Percentiles rank a stretch among this genome's conserved stretches.
Conservation (phyloP, 2,113 vertebrate genomes). For the Carassius gibelio region DNA sequence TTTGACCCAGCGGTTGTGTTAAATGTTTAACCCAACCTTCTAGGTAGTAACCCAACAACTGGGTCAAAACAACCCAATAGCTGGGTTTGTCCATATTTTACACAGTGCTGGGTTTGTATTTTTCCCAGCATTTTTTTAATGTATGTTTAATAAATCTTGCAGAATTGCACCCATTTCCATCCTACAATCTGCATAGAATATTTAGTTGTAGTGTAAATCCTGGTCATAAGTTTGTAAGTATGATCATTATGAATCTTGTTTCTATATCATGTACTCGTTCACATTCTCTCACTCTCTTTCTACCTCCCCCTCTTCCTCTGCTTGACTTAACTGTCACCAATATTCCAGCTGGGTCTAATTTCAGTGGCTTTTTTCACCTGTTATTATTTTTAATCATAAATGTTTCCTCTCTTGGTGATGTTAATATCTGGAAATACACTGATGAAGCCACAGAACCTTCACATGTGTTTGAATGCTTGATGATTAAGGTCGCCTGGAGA, state of each 20-base stretch:
- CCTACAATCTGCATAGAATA: neutral
- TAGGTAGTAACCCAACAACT: too few relatives aligned
- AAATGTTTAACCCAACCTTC: too few relatives aligned
- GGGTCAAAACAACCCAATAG: too few relatives aligned
- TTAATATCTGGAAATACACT: conserved; percentile 68
- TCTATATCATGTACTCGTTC: neutral
- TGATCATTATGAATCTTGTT: neutral
- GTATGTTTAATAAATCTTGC: neutral
- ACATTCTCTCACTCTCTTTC: neutral
- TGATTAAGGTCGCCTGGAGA: conserved; percentile 63
- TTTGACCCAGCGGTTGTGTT: too few relatives aligned
- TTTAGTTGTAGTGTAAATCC: neutral
- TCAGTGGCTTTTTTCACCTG: conserved; percentile 48
- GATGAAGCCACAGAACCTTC: conserved; percentile 59
- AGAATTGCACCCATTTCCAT: neutral
- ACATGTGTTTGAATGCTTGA: conserved; percentile 62
- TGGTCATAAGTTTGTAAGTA: neutral
- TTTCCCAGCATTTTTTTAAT: too few relatives aligned
- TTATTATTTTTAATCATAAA: conserved; percentile 73
- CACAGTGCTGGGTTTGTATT: too few relatives aligned
- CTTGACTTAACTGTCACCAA: conserved; percentile 50
- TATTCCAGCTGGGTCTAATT: conserved; percentile 69
- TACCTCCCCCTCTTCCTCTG: neutral
- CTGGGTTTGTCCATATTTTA: too few relatives aligned
- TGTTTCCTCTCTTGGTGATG: conserved; percentile 69